Conservation (phyloP, 2,888 invertebrate species). For the Iphiclides podalirius region DNA sequence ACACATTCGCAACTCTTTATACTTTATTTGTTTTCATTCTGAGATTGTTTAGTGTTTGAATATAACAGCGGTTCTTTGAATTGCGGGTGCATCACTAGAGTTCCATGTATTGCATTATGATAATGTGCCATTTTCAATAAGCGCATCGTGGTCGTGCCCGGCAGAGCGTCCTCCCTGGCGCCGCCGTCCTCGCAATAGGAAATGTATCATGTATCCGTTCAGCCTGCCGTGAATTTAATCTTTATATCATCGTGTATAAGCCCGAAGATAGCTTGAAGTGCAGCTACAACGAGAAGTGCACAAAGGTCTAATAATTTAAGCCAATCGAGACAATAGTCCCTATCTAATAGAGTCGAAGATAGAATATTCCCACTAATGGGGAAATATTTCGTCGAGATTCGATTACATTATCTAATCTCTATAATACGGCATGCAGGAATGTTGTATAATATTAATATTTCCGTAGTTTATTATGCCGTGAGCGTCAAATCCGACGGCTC, state of each 20-base stretch:
- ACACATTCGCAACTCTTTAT: too few species aligned
- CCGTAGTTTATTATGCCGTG: slow-evolving; percentile 37
- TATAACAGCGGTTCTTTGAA: slow-evolving; percentile 24
- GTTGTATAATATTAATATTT: slow-evolving; percentile 43
- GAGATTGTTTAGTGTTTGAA: too few species aligned
- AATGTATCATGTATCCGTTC: slow-evolving; percentile 1
- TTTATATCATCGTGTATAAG: background rate
- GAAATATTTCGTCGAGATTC: slow-evolving; percentile 39
- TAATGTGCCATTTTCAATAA: slow-evolving; percentile 72
- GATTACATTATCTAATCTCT: slow-evolving; percentile 35
- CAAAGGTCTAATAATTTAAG: slow-evolving; percentile 38
- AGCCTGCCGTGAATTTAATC: background rate
- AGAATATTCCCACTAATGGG: slow-evolving; percentile 38
- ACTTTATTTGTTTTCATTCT: too few species aligned
- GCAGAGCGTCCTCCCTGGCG: slow-evolving; percentile 56
- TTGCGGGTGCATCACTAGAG: slow-evolving; percentile 61
- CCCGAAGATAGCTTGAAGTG: background rate
- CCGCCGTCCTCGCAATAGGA: slow-evolving; percentile 31
- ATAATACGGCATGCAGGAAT: slow-evolving; percentile 48
- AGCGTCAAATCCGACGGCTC: slow-evolving; percentile 44
- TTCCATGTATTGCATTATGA: slow-evolving; percentile 72
- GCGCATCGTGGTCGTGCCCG: slow-evolving; percentile 53
- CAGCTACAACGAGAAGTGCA: slow-evolving; percentile 30
- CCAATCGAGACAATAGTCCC: slow-evolving; percentile 35
- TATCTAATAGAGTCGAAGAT: slow-evolving; percentile 42